These are phyloP conservation scores for Antechinus flavipes DNA, from an alignment of 2,113 vertebrate species.

Conservation along the genomic window DNA sequence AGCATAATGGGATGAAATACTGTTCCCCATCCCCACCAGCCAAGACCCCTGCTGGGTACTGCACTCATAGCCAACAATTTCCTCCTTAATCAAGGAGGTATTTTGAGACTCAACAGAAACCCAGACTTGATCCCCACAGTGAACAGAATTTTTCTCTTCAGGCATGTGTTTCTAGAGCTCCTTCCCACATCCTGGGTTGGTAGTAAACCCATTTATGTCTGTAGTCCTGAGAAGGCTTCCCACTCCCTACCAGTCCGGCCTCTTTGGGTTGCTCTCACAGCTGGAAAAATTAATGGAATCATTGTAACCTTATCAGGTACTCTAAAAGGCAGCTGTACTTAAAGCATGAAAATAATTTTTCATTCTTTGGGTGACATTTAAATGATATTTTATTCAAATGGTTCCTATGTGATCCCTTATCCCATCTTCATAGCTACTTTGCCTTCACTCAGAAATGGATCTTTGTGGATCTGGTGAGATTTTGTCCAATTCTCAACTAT, in stretches of 20 bases:
- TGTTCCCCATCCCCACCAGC: not conserved
- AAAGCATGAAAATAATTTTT: conserved; percentile 24
- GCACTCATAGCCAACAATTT: not conserved
- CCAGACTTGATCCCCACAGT: not conserved
- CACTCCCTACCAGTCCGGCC: not conserved
- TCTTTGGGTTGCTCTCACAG: not conserved
- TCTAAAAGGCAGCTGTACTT: not conserved
- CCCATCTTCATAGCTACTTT: not conserved
- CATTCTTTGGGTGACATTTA: not conserved
- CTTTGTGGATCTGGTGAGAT: not conserved
- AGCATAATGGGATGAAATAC: not conserved
- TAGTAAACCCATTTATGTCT: not conserved
- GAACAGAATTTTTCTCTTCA: not conserved
- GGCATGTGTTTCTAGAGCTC: not conserved
- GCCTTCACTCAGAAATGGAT: not conserved
- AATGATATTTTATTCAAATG: not conserved
- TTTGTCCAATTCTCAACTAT: not conserved
- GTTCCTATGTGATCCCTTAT: not conserved
- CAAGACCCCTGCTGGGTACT: not conserved
- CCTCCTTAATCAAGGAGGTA: not conserved
- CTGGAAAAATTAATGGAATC: not conserved
- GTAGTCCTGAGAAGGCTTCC: fast-evolving
- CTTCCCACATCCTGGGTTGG: not conserved
- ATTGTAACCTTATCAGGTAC: not conserved
- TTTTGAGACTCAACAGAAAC: not conserved